Base-by-base conservation (phyloP, 2,797 vertebrate genomes). In the Percopsis omiscomaycus region DNA sequence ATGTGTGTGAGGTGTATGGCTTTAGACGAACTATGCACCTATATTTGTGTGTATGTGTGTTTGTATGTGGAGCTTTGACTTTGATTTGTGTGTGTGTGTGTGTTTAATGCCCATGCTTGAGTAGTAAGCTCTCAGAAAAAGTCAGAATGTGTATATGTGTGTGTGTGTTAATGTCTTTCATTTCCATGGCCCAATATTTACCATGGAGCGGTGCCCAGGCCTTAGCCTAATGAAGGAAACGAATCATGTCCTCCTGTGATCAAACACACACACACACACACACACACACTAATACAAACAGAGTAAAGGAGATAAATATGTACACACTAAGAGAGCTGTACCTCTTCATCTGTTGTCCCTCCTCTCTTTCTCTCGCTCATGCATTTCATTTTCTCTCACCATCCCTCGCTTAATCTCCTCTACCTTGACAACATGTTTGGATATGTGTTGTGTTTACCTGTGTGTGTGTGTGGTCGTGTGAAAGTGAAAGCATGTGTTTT, bases 101-200 rank as follows among this genome's bases (percentile, higher is more conserved):
- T 54, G 50, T 60, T 29, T 50, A 52, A 71, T 79, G 71, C 69
- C 72, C 86, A 80, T 77, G 80, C 15, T n/a, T 22, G 22, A 22
- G 22, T 22, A 22, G 22, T 22, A 22, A 22, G 1, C 1, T 22
- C 22, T 22, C 22, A 0, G 8, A 42, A 32, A 14, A 50, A 44
- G 37, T 14, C 9, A 28, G 61, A 56, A 37, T 42, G 60, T 61
- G 78, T 69, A 55, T 45, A 45, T 50, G 54, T 55, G 55, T 47
- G 46, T 65, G 63, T 55, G 73, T 81, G 71, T 71, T 72, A 86
- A 80, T 77, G 80, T 81, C 78, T 86, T 74, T 86, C 64, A 89
- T 89, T 92, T 91, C 82, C 87, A 90, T 81, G 69, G 71, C 53
- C 78, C 85, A 89, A 87, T 91, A 89, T 92, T 92, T 89, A 71